phyloP scores from a whole-genome alignment of 2,797 vertebrate genomes.

The Picus viridis region DNA sequence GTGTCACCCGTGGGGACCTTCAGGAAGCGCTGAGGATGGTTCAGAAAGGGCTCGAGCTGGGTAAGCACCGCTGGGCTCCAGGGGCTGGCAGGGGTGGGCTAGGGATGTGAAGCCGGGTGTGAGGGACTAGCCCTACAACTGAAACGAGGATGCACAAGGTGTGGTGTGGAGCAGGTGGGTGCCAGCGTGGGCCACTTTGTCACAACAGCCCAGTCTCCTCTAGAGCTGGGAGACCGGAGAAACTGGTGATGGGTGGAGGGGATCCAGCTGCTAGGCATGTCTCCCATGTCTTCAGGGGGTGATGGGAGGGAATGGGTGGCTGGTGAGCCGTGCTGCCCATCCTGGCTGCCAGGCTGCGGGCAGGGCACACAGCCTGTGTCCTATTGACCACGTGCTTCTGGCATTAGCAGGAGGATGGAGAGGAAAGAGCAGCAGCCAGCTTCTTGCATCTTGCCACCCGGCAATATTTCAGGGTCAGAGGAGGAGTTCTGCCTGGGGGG shows the following conservation, averaged over 20 bases:
- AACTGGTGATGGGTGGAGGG: not conserved
- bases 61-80: conserved; percentile 69
- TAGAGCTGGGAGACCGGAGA: not conserved
- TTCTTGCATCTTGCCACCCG: not conserved
- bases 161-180: not conserved
- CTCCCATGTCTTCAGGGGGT: accelerated
- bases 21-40: conserved; percentile 78
- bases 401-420: accelerated
- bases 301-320: not conserved
- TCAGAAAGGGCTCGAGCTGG: conserved; percentile 79
- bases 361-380: not conserved
- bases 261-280: not conserved
- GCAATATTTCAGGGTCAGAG: not conserved
- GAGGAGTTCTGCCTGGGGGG: not conserved
- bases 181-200: not conserved
- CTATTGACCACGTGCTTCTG: not conserved
- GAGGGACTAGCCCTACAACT: not conserved
- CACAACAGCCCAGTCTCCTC: not conserved
- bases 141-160: not conserved
- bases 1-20: not conserved
- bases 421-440: not conserved
- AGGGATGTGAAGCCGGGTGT: not conserved
- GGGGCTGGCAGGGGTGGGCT: accelerated
- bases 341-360: accelerated
- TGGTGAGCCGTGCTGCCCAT: not conserved